Evolutionary conservation across 2,888 invertebrate species (phyloP).

Genomic region (Anagyrus pseudococci): DNA sequence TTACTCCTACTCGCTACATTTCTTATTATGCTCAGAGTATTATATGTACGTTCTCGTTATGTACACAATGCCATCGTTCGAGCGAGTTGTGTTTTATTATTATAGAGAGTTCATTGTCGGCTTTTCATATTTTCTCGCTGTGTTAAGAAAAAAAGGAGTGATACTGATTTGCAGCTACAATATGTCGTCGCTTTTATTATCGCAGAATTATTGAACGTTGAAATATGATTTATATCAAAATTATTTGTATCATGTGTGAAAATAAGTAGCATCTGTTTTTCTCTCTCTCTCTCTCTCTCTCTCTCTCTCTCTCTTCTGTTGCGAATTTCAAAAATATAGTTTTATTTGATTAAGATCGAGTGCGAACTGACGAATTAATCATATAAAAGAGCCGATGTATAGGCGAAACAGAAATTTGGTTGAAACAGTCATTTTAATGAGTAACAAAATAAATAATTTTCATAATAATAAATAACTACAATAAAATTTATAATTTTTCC

Average conservation of each 20-base stretch:
- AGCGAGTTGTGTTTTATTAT: constrained; percentile 10
- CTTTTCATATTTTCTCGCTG: constrained; percentile 2
- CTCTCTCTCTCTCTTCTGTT: too few relatives aligned
- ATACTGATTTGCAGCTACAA: constrained; percentile 23
- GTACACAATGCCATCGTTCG: constrained; percentile 7
- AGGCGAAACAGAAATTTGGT: too few relatives aligned
- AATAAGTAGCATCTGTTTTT: constrained; percentile 22
- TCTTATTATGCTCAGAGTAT: constrained; percentile 20
- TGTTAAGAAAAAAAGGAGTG: constrained; percentile 21
- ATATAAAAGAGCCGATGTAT: too few relatives aligned
- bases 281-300: too few relatives aligned
- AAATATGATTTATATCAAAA: constrained; percentile 24
- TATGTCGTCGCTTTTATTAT: constrained; percentile 5
- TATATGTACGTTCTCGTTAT: constrained; percentile 14
- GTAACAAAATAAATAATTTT: too few relatives aligned
- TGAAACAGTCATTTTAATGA: too few relatives aligned
- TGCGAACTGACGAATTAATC: too few relatives aligned
- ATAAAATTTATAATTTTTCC: too few relatives aligned
- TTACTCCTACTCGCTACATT: constrained; percentile 16
- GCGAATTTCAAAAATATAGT: constrained; percentile 15
- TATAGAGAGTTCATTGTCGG: constrained; percentile 15
- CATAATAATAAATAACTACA: too few relatives aligned
- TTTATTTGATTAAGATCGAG: not conserved
- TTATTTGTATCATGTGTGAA: constrained; percentile 37
- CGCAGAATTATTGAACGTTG: constrained; percentile 35